A percentile compares a stretch with the other conserved stretches of the same genome.
phyloP scores from a whole-genome alignment of 2,888 invertebrate genomes.

The Orthosia cruda region DNA sequence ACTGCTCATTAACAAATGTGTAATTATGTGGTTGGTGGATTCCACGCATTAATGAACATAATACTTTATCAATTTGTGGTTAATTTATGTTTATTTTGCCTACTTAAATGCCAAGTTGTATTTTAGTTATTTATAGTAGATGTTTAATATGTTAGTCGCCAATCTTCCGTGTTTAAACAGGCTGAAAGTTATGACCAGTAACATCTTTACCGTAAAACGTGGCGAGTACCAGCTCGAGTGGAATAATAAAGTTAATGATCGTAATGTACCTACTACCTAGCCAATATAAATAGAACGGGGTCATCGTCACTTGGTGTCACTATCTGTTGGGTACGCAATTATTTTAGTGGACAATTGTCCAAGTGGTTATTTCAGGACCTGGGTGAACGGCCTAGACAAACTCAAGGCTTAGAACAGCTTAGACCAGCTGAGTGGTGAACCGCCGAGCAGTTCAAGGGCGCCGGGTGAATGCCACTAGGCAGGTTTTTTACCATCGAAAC shows the following conservation, averaged over 20 bases:
- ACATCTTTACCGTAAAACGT: slow-evolving; percentile 71
- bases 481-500: slow-evolving; percentile 86
- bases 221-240: slow-evolving; percentile 71
- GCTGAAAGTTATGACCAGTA: slow-evolving; percentile 70
- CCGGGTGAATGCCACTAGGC: slow-evolving; percentile 90
- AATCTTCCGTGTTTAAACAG: slow-evolving; percentile 63
- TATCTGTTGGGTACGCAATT: slow-evolving; percentile 63
- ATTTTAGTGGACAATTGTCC: slow-evolving; percentile 71
- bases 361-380: slow-evolving; percentile 77
- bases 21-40: slow-evolving; percentile 60
- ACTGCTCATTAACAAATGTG: slow-evolving; percentile 69
- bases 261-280: slow-evolving; percentile 48
- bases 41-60: slow-evolving; percentile 63
- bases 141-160: slow-evolving; percentile 46
- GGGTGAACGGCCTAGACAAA: slow-evolving; percentile 87
- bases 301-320: slow-evolving; percentile 68
- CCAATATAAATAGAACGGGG: slow-evolving; percentile 64
- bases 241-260: slow-evolving; percentile 76
- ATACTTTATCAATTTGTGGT: slow-evolving; percentile 70
- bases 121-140: slow-evolving; percentile 49
- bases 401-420: slow-evolving; percentile 86
- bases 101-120: slow-evolving; percentile 65
- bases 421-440: slow-evolving; percentile 88
- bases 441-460: slow-evolving; percentile 88
- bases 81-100: slow-evolving; percentile 65